Percentiles rank a stretch among this genome's conserved stretches.
Conservation (phyloP, 2,797 vertebrate genomes). For the Urosaurus nigricauda region DNA sequence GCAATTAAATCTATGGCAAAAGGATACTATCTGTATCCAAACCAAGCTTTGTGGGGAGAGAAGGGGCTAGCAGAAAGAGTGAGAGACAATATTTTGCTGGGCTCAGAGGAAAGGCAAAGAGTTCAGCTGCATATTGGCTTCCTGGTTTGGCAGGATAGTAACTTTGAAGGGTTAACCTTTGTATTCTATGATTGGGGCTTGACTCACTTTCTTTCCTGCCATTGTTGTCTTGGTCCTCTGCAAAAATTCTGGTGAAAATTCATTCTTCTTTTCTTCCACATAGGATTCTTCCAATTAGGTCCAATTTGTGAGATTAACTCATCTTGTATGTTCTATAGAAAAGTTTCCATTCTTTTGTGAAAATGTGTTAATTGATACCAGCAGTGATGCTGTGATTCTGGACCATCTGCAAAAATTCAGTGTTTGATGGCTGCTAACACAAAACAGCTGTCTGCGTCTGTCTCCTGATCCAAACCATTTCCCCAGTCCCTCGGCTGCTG, state of each 20-base stretch:
- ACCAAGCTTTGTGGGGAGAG: not conserved
- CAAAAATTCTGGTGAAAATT: not conserved
- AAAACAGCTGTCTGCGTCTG: conserved; percentile 30
- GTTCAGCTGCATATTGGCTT: not conserved
- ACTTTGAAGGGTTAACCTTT: not conserved
- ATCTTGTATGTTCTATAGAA: not conserved
- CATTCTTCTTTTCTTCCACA: not conserved
- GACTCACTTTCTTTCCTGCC: not conserved
- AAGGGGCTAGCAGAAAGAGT: too few species aligned
- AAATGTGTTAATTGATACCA: conserved; percentile 46
- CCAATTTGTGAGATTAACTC: conserved; percentile 43
- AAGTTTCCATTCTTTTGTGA: conserved; percentile 44
- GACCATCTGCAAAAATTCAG: not conserved
- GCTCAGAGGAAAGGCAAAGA: too few species aligned
- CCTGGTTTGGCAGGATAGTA: not conserved
- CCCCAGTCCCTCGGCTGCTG: not conserved
- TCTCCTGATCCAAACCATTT: conserved; percentile 7
- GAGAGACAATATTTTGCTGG: not conserved
- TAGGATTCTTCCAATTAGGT: not conserved
- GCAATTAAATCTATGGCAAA: not conserved
- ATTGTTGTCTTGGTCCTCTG: not conserved
- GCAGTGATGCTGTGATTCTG: conserved; percentile 4
- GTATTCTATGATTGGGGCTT: not conserved
- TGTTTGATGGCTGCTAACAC: not conserved
- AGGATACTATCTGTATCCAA: not conserved